Percentiles rank a stretch among this genome's conserved stretches.
Evolutionary conservation across 2,113 vertebrate genomes (phyloP).

Genomic region (Carassius carassius): DNA sequence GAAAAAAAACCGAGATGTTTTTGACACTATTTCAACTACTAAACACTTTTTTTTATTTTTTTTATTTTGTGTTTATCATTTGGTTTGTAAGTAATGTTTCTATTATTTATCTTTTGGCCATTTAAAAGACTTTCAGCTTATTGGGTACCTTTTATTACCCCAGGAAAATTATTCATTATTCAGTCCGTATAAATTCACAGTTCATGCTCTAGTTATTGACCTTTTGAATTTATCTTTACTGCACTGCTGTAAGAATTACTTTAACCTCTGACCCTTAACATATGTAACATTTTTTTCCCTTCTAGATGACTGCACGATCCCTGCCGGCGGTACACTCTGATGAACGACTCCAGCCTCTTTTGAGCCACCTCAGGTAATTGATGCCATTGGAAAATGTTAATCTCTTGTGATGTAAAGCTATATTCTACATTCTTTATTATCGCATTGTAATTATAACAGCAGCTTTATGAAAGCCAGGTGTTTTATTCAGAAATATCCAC

Average conservation of each 20-base stretch:
- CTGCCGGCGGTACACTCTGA: constrained; percentile 91
- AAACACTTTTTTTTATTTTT: neutral
- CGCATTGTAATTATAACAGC: constrained; percentile 15
- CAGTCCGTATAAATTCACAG: neutral
- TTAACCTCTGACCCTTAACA: constrained; percentile 16
- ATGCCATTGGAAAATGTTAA: constrained; percentile 35
- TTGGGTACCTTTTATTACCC: neutral
- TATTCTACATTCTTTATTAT: constrained; percentile 8
- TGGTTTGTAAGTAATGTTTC: neutral
- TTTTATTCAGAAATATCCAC: neutral
- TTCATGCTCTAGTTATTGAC: neutral
- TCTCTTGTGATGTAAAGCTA: neutral
- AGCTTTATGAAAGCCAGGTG: neutral
- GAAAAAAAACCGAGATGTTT: neutral
- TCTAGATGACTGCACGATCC: constrained; percentile 89
- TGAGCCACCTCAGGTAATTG: constrained; percentile 93
- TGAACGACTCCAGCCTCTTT: constrained; percentile 94
- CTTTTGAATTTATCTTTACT: neutral
- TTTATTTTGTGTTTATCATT: neutral
- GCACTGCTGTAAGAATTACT: neutral
- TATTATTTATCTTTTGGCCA: neutral
- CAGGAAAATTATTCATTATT: neutral
- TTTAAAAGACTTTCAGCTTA: neutral
- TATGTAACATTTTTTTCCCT: constrained; percentile 52
- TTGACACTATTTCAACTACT: neutral